These are phyloP conservation scores for Drosophila yooni DNA, from an alignment of 2,888 invertebrate genomes.

Conservation along the genomic window DNA sequence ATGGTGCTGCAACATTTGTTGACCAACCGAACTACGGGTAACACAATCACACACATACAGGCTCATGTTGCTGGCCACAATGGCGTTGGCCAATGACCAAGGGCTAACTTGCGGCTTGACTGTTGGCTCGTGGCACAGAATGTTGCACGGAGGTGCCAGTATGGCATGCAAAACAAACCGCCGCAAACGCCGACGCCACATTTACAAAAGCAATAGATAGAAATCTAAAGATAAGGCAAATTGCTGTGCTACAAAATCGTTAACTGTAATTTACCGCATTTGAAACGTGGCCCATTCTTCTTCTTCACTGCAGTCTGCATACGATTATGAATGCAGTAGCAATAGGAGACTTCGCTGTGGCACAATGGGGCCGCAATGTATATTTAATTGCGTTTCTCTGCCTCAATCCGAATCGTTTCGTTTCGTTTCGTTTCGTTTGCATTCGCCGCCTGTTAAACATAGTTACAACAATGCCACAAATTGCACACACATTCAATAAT, in stretches of 20 bases:
- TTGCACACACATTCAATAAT: slow-evolving; percentile 43
- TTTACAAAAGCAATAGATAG: slow-evolving; percentile 73
- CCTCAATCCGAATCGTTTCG: background rate
- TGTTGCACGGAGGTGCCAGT: slow-evolving; percentile 46
- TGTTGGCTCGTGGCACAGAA: slow-evolving; percentile 14
- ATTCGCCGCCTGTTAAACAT: slow-evolving; percentile 28
- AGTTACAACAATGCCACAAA: slow-evolving; percentile 44
- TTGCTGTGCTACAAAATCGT: slow-evolving; percentile 81
- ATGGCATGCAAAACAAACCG: slow-evolving; percentile 76
- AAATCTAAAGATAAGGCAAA: slow-evolving; percentile 77
- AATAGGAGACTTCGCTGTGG: slow-evolving; percentile 9
- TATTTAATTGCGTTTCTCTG: slow-evolving; percentile 61
- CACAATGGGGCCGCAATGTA: slow-evolving; percentile 40
- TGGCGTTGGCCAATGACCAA: slow-evolving; percentile 64
- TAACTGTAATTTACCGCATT: slow-evolving; percentile 80
- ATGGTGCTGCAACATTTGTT: slow-evolving; percentile 64
- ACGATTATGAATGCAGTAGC: slow-evolving; percentile 57
- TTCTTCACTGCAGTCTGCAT: slow-evolving; percentile 24
- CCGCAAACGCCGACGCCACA: slow-evolving; percentile 61
- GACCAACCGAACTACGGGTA: slow-evolving; percentile 28
- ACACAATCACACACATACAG: slow-evolving; percentile 15
- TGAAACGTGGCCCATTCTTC: slow-evolving; percentile 61
- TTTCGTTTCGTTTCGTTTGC: slow-evolving; percentile 10
- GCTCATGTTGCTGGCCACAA: slow-evolving; percentile 50
- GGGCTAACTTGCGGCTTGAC: slow-evolving; percentile 1